Conservation (phyloP, 2,888 invertebrate genomes). For the Campaea margaritaria region DNA sequence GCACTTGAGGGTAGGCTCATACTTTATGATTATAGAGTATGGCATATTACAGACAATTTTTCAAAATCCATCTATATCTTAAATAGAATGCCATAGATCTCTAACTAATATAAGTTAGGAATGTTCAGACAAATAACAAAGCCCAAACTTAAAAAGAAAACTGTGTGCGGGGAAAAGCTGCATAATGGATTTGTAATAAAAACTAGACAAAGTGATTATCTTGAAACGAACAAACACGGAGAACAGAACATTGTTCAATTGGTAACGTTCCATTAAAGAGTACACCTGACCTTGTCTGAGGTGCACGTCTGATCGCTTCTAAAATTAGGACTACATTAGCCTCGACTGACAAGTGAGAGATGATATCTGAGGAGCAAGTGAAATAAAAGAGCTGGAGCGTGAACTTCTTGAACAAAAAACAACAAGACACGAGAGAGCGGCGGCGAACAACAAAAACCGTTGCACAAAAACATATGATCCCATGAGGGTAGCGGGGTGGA, state of each 20-base stretch:
- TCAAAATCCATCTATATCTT: slow-evolving; percentile 8
- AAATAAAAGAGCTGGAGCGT: slow-evolving; percentile 81
- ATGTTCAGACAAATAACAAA: no score
- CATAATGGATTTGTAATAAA: no score
- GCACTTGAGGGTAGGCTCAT: slow-evolving; percentile 45
- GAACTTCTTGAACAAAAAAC: slow-evolving; percentile 78
- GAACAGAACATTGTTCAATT: neutral
- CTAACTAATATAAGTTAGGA: neutral
- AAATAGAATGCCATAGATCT: neutral
- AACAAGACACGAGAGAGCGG: slow-evolving; percentile 76
- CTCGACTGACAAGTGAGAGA: slow-evolving; percentile 48
- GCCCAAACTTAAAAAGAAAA: no score
- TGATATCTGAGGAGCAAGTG: slow-evolving; percentile 74
- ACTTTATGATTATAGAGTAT: slow-evolving; percentile 33
- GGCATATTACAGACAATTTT: slow-evolving; percentile 24
- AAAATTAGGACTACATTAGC: slow-evolving; percentile 23
- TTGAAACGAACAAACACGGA: no score
- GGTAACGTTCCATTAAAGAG: neutral
- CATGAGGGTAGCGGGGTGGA: slow-evolving; percentile 74
- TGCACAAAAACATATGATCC: slow-evolving; percentile 86
- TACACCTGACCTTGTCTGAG: slow-evolving; percentile 9
- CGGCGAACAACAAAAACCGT: slow-evolving; percentile 85
- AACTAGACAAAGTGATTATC: no score
- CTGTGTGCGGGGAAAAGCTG: no score
- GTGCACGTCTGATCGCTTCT: slow-evolving; percentile 14